Conservation (phyloP, 2,797 vertebrate species). For the Poecilia wingei region DNA sequence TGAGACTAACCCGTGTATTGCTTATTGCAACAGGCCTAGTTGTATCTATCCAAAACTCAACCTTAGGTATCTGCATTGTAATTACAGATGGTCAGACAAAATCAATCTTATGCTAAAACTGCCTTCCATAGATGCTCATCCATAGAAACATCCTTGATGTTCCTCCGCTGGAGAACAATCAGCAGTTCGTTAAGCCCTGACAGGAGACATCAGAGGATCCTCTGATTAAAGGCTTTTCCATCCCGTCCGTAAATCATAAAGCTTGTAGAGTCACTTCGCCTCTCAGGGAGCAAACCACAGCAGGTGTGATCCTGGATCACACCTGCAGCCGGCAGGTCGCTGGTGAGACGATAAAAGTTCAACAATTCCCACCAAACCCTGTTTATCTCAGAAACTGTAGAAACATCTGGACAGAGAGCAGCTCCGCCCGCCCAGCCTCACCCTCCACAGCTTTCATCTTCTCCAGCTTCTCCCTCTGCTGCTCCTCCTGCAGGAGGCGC, state of each 20-base stretch:
- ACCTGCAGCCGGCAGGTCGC: slow-evolving; percentile 33
- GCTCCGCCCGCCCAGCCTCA: slow-evolving; percentile 44
- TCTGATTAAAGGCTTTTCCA: slow-evolving; percentile 72
- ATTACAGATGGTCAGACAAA: neutral
- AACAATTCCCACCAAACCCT: slow-evolving; percentile 9
- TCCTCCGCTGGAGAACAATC: slow-evolving; percentile 65
- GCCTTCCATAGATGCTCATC: slow-evolving; percentile 36
- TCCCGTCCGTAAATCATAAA: slow-evolving; percentile 64
- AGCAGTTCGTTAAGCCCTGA: slow-evolving; percentile 81
- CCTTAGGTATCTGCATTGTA: neutral
- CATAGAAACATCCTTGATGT: slow-evolving; percentile 78
- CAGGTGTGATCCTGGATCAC: slow-evolving; percentile 23
- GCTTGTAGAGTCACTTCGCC: slow-evolving; percentile 31
- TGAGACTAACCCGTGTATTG: too few species aligned
- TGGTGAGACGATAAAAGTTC: slow-evolving; percentile 46
- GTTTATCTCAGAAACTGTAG: slow-evolving; percentile 11
- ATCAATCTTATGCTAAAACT: neutral
- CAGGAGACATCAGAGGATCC: slow-evolving; percentile 78
- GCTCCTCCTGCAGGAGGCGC: slow-evolving; percentile 89
- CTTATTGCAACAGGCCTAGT: too few species aligned
- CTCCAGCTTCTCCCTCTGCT: slow-evolving; percentile 89
- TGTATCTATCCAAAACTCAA: neutral
- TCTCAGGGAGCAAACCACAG: slow-evolving; percentile 20
- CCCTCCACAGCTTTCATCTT: slow-evolving; percentile 95
- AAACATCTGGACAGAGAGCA: neutral